phyloP scores from a whole-genome alignment of 2,113 vertebrate species.

The Lophius piscatorius region DNA sequence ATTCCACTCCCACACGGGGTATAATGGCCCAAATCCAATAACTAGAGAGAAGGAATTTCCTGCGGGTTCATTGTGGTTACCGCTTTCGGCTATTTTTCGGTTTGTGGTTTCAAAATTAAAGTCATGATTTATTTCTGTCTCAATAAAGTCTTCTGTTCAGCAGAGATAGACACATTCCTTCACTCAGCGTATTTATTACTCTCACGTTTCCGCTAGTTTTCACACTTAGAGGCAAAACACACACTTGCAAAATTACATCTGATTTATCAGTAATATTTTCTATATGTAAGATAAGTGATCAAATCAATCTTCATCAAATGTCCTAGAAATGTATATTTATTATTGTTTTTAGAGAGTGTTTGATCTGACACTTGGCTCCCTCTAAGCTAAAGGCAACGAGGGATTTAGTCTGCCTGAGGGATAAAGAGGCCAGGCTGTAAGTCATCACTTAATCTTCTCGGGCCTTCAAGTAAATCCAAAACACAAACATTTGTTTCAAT shows the following conservation, averaged over 20 bases:
- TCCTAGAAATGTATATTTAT: not conserved
- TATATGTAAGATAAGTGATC: not conserved
- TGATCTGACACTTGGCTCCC: constrained; percentile 29
- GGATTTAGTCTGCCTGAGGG: constrained; percentile 49
- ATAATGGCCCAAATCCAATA: constrained; percentile 5
- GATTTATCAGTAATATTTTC: constrained; percentile 17
- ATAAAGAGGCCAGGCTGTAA: constrained; percentile 61
- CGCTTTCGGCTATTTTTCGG: constrained; percentile 7
- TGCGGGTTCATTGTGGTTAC: not conserved
- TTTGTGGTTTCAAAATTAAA: constrained; percentile 8
- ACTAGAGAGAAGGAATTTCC: constrained; percentile 15
- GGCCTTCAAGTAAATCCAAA: constrained; percentile 46
- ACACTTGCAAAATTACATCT: constrained; percentile 31
- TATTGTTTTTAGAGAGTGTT: constrained; percentile 6
- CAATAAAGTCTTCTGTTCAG: constrained; percentile 19
- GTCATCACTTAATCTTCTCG: constrained; percentile 60
- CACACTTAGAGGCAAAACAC: constrained; percentile 29
- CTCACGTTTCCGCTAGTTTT: constrained; percentile 58
- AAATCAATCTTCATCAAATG: constrained; percentile 6
- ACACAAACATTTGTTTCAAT: constrained; percentile 37
- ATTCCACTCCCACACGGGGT: constrained; percentile 33
- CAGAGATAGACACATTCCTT: constrained; percentile 67
- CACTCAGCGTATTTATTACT: constrained; percentile 51
- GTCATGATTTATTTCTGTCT: constrained; percentile 4
- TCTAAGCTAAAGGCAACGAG: constrained; percentile 53